Base-by-base conservation (phyloP, 2,797 vertebrate genomes). In the Anguilla megastoma region DNA sequence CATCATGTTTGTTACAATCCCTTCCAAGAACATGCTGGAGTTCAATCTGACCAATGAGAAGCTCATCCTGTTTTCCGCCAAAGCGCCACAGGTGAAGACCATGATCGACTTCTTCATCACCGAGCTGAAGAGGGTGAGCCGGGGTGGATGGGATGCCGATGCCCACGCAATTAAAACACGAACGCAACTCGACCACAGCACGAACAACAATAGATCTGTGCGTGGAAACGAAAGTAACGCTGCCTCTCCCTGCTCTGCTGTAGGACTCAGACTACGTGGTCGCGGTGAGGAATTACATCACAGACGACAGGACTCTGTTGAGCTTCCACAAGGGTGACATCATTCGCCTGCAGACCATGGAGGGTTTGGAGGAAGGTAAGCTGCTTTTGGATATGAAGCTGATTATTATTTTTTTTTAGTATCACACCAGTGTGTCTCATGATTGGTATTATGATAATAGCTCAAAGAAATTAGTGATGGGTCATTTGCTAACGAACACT, bases 271-370 rank as follows among this genome's bases (percentile, higher is more conserved):
- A 97, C 91, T 99, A 98, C 0, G 94, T 98, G 90, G 98, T 99
- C 2, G 98, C 98, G 0, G 97, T 99, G 91, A 97, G 97, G 91
- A 99, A 97, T 92, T 97, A 97, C 90, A 94, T 97, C 58, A 97
- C 97, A 0, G 97, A 98, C 16, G 97, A 97, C 30, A 89, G 96
- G 10, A 27, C 83, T 0, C 94, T 95, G 41, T 96, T 99, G 88
- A 97, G 96, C 93, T 99, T 99, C 94, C 98, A 99, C 91, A 99
- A 99, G 94, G 98, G 98, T 2, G 98, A 99, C 94, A 98, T 99
- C 93, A 97, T 99, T 91, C 97, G 96, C 86, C 89, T 99, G 58
- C 98, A 98, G 92, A 94, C 94, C 0, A 93, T 96, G 94, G 97
- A 99, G 1, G 95, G 95, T 0, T 93, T 97, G 0, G 94, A 96